A percentile compares a stretch with the other conserved stretches of the same genome.
Evolutionary conservation across 2,888 invertebrate species (phyloP).

Genomic region (Drosophila bunnanda): DNA sequence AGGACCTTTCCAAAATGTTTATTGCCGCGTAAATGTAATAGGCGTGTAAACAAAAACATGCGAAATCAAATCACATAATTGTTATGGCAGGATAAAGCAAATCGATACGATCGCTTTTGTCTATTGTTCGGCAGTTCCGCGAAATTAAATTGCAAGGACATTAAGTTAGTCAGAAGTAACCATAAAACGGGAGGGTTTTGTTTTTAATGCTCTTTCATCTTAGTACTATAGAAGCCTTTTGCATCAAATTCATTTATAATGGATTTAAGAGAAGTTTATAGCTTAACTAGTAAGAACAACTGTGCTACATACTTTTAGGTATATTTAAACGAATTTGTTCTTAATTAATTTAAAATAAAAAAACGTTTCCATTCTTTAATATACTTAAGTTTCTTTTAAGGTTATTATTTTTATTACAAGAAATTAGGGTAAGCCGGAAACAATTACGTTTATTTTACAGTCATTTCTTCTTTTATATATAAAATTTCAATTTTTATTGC

Average conservation of each 20-base stretch:
- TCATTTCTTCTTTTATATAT: neutral
- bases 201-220: neutral
- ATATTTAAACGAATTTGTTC: neutral
- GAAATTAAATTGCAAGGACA: neutral
- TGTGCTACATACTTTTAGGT: neutral
- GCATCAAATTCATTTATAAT: no score
- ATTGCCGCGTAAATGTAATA: constrained; percentile 32
- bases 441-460: neutral
- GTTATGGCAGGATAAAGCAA: neutral
- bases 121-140: neutral
- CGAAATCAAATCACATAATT: constrained; percentile 25
- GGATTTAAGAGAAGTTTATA: neutral
- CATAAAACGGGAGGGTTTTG: neutral
- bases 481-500: neutral
- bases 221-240: neutral
- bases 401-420: neutral
- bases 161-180: neutral
- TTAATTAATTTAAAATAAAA: no score
- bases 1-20: constrained; percentile 9
- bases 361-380: no score
- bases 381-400: neutral
- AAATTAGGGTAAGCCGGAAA: no score
- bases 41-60: constrained; percentile 24
- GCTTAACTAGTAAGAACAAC: neutral
- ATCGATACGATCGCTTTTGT: constrained; percentile 5